Percentiles rank a stretch among this genome's conserved stretches.
These are phyloP conservation scores for Caenorhabditis panamensis DNA, from an alignment of 2,888 invertebrate species.

Conservation along the genomic window DNA sequence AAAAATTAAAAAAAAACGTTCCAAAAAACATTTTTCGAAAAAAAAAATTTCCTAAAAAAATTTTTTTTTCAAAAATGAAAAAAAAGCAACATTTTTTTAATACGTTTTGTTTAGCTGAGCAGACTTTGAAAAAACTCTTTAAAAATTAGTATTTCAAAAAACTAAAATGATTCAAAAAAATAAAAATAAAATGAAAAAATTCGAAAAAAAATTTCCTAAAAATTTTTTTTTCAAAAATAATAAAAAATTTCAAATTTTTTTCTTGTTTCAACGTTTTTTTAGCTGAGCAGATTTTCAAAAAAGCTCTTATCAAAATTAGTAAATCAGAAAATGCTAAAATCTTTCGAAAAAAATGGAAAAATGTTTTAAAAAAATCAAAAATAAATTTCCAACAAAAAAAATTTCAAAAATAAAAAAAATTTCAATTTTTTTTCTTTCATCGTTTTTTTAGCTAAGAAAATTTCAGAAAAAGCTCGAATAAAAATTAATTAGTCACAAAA, in stretches of 20 bases:
- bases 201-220: neutral
- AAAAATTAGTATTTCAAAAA: no score
- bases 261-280: neutral
- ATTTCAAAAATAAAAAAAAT: neutral
- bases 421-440: neutral
- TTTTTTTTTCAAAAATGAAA: neutral
- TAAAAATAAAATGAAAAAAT: neutral
- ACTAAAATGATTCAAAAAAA: no score
- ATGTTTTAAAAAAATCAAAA: neutral
- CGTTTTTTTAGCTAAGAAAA: neutral
- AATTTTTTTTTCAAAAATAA: neutral
- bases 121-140: no score
- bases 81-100: neutral
- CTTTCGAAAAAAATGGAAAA: no score
- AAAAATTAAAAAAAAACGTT: neutral
- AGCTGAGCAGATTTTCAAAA: no score
- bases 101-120: no score
- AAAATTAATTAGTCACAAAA: no score
- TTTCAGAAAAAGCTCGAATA: no score
- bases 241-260: neutral
- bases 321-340: no score
- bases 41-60: neutral
- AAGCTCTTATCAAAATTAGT: no score
- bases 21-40: no score
- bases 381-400: neutral